Evolutionary conservation across 1,140 invertebrate genomes (phyloP).

Genomic region (Rhizoglyphus robini): DNA sequence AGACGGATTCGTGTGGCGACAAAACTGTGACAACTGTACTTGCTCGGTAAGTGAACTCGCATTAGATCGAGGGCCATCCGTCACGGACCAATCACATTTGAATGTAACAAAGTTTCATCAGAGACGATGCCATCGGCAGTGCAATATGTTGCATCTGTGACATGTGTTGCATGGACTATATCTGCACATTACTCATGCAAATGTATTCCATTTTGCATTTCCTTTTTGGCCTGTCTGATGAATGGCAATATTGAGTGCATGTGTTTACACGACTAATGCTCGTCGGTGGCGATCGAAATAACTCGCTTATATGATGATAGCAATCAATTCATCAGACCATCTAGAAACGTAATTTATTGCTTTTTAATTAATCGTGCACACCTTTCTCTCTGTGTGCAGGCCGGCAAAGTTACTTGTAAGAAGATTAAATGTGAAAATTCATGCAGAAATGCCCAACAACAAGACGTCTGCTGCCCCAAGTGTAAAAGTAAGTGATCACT

Average conservation of each 20-base stretch:
- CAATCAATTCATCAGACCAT: background rate
- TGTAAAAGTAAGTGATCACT: conserved; percentile 58
- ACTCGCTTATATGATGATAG: background rate
- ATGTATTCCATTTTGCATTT: no score
- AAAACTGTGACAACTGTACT: conserved; percentile 61
- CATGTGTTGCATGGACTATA: no score
- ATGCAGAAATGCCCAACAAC: conserved; percentile 59
- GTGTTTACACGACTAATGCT: background rate
- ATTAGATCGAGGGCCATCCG: background rate
- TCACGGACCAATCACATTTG: no score
- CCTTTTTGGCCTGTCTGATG: no score
- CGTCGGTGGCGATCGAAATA: no score
- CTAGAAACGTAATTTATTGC: conserved; percentile 5
- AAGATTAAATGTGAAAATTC: conserved; percentile 54
- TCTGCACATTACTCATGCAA: no score
- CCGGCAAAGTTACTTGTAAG: conserved; percentile 62
- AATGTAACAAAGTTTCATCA: no score
- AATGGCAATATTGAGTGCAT: no score
- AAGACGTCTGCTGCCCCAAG: conserved; percentile 65
- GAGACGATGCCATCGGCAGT: no score
- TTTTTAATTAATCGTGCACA: conserved; percentile 13
- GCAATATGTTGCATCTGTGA: no score
- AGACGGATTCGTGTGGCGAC: conserved; percentile 65
- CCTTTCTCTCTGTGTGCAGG: conserved; percentile 40
- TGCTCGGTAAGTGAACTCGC: conserved; percentile 48